Evolutionary conservation across 2,888 invertebrate species (phyloP).

Genomic region (Sinhomidia bicolor): DNA sequence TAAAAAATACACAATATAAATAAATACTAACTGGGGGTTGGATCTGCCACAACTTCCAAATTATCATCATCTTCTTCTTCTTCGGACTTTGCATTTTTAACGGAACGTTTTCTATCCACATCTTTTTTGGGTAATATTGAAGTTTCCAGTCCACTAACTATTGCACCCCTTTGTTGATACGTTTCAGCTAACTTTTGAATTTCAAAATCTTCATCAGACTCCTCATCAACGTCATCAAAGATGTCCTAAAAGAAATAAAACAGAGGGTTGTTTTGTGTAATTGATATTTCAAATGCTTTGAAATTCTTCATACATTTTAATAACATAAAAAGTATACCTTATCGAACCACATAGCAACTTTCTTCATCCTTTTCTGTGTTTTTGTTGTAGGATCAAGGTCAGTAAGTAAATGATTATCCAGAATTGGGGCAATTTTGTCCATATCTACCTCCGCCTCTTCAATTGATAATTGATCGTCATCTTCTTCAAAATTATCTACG

Average conservation of each 20-base stretch:
- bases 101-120: constrained; percentile 61
- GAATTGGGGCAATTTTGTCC: constrained; percentile 68
- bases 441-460: constrained; percentile 73
- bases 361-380: constrained; percentile 87
- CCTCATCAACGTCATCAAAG: constrained; percentile 90
- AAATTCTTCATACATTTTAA: no score
- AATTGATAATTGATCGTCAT: constrained; percentile 59
- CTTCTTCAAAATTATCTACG: constrained; percentile 59
- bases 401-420: constrained; percentile 87
- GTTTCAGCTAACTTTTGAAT: constrained; percentile 89
- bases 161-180: constrained; percentile 88
- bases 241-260: constrained; percentile 83
- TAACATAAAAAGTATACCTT: constrained; percentile 83
- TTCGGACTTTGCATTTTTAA: constrained; percentile 81
- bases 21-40: constrained; percentile 78
- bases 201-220: constrained; percentile 93
- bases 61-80: constrained; percentile 83
- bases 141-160: constrained; percentile 81
- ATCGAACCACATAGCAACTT: constrained; percentile 94
- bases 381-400: constrained; percentile 90
- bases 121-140: constrained; percentile 81
- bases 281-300: no score
- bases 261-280: not conserved
- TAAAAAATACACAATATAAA: constrained; percentile 1
- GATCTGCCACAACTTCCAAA: constrained; percentile 87